These are phyloP conservation scores for Prunella himalayana DNA, from an alignment of 2,113 vertebrate species.

Conservation along the genomic window DNA sequence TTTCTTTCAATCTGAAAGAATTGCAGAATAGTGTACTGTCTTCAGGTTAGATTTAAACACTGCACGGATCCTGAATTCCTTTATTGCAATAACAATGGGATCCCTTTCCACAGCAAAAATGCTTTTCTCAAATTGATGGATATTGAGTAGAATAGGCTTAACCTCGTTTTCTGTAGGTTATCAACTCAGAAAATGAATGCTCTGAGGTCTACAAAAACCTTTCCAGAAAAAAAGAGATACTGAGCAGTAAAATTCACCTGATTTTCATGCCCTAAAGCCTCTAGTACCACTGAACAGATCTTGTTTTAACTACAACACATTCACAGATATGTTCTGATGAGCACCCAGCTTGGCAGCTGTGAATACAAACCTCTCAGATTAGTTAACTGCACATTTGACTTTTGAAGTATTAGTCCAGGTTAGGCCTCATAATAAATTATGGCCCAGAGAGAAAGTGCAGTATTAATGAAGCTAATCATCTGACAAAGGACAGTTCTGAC, in stretches of 20 bases:
- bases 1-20: neutral
- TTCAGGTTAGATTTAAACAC: neutral
- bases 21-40: neutral
- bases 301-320: neutral
- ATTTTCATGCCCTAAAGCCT: neutral
- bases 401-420: neutral
- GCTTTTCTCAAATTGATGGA: neutral
- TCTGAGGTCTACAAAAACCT: neutral
- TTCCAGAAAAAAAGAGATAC: neutral
- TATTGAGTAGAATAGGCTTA: neutral
- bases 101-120: neutral
- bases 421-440: constrained; percentile 29
- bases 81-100: neutral
- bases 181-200: neutral
- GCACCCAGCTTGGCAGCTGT: neutral
- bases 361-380: neutral
- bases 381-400: neutral
- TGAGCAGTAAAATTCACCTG: neutral
- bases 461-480: constrained; percentile 41
- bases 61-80: neutral
- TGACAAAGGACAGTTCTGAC: constrained; percentile 9
- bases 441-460: neutral
- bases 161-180: neutral
- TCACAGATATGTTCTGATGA: neutral
- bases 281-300: neutral